Base-by-base conservation (phyloP, 2,888 invertebrate species). In the Chromoteleia sp. region DNA sequence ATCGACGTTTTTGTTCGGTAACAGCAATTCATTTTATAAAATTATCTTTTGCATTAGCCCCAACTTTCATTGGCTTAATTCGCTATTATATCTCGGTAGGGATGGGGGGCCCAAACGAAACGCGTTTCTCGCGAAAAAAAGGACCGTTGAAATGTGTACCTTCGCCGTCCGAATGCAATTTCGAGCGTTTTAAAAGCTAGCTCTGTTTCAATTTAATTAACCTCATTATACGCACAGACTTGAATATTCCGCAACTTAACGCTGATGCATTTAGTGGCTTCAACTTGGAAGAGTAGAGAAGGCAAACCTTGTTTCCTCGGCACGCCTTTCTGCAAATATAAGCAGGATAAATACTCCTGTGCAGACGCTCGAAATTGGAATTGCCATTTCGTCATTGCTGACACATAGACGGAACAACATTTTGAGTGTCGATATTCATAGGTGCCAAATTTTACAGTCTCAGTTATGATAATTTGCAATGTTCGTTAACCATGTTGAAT, bases 151-250 rank as follows among this genome's bases (percentile, higher is more conserved):
- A 81, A 71, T 71, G 52, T 75, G 65, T 70, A 61, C 58, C 30
- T 74, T 50, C n/a, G 33, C 39, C 29, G 52, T 43, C 52, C 59
- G 56, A 76, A 76, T 73, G 58, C 56, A 76, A 59, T 81, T 76
- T 58, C 30, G 41, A 63, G 65, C 61, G 21, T 81, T 81, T 81
- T 81, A 81, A 81, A 81, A 81, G 77, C 77, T 59, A 76, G 65
- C 81, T 81, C 81, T 67, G 73, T 77, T 81, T 81, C 76, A 81
- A 81, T 77, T 81, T 77, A 81, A 81, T 81, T 77, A 81, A 81
- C 77, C 73, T 77, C 76, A 81, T 81, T 81, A 81, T 77, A 73
- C 65, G 77, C 81, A 75, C 56, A 67, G 76, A 76, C 73, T 67
- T 67, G 76, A 81, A 81, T 81, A 81, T 81, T 81, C 73, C 45